Percentiles rank a stretch among this genome's conserved stretches.
These are phyloP conservation scores for Acronicta aceris DNA, from an alignment of 2,888 invertebrate species.

Conservation along the genomic window DNA sequence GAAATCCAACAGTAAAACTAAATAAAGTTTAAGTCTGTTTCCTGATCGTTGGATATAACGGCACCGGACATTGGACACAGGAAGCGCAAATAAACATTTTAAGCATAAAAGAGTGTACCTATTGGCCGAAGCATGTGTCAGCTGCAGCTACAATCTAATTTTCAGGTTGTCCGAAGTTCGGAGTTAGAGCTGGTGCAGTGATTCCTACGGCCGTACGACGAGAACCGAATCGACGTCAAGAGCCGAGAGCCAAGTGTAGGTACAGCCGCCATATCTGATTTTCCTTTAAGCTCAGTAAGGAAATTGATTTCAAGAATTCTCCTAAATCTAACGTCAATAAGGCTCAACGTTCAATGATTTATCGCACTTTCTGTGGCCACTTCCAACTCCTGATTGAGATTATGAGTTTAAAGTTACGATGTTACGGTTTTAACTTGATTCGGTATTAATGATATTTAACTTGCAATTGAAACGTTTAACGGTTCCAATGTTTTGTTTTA, in stretches of 20 bases:
- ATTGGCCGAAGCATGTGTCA: slow-evolving; percentile 69
- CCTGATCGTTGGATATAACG: slow-evolving; percentile 9
- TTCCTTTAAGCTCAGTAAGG: slow-evolving; percentile 74
- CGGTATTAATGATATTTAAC: slow-evolving; percentile 33
- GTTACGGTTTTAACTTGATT: slow-evolving; percentile 45
- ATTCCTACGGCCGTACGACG: slow-evolving; percentile 49
- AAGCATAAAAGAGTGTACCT: slow-evolving; percentile 55
- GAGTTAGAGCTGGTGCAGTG: slow-evolving; percentile 65
- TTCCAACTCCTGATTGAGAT: slow-evolving; percentile 56
- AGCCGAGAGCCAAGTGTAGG: slow-evolving; percentile 40
- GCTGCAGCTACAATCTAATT: slow-evolving; percentile 80
- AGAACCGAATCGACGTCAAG: slow-evolving; percentile 40
- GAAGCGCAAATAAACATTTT: slow-evolving; percentile 53
- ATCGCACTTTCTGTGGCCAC: slow-evolving; percentile 64
- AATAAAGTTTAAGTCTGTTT: slow-evolving; percentile 5
- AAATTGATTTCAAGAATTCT: slow-evolving; percentile 83
- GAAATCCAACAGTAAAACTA: not conserved
- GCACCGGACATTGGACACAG: slow-evolving; percentile 33
- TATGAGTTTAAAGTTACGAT: slow-evolving; percentile 57
- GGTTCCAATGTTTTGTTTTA: not conserved
- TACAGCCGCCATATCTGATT: slow-evolving; percentile 71
- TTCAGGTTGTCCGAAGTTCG: slow-evolving; percentile 78
- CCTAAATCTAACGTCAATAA: slow-evolving; percentile 75
- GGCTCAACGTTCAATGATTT: slow-evolving; percentile 70
- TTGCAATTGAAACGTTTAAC: slow-evolving; percentile 34